phyloP scores from a whole-genome alignment of 2,113 vertebrate genomes.

The Sinosuthora webbiana region DNA sequence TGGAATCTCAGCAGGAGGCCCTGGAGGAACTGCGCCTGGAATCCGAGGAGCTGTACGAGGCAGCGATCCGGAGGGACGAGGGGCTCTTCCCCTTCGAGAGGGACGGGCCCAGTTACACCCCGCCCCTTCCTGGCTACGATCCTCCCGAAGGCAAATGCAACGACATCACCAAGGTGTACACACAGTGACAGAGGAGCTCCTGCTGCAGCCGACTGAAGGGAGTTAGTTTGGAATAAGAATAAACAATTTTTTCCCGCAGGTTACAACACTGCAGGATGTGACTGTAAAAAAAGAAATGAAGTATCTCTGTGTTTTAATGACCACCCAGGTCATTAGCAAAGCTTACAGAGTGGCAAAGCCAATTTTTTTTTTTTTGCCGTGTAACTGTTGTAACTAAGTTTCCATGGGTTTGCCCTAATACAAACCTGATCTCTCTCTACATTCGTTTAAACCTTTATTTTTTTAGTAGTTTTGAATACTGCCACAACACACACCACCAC shows the following conservation, averaged over 20 bases:
- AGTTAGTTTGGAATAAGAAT: neutral
- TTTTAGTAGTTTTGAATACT: neutral
- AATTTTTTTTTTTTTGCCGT: neutral
- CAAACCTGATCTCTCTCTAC: neutral
- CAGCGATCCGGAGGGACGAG: slow-evolving; percentile 80
- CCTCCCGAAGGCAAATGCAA: slow-evolving; percentile 89
- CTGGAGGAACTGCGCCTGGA: slow-evolving; percentile 84
- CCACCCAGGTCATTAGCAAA: neutral
- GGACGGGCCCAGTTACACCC: slow-evolving; percentile 82
- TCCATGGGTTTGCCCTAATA: neutral
- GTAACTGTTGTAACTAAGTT: neutral
- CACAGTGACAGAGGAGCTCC: slow-evolving; percentile 64
- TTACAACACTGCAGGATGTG: neutral
- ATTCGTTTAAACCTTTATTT: neutral
- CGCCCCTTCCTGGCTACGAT: slow-evolving; percentile 78
- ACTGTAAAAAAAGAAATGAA: neutral
- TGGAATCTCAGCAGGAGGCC: slow-evolving; percentile 84
- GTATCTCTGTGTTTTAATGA: neutral
- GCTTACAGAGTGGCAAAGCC: neutral
- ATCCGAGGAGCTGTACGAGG: slow-evolving; percentile 83
- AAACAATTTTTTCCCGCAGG: neutral
- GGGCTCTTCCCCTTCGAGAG: slow-evolving; percentile 82
- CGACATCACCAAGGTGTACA: slow-evolving; percentile 87
- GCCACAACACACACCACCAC: too few species aligned
- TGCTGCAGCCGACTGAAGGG: rapidly evolving